A percentile compares a stretch with the other conserved stretches of the same genome.
Conservation (phyloP, 2,797 vertebrate species). For the Chaenodraco wilsoni region DNA sequence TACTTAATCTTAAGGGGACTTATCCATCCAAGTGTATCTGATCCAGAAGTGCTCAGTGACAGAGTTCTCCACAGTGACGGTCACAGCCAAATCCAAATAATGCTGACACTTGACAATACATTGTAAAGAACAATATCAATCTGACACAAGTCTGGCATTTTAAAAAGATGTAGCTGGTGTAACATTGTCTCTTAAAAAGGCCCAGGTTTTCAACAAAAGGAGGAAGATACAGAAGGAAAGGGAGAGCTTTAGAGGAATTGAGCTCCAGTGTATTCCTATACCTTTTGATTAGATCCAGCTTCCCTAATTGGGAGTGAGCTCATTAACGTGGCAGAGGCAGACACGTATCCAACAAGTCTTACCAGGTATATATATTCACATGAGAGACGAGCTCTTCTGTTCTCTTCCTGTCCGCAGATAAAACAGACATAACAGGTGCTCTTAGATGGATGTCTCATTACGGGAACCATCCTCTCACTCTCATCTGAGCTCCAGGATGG, state of each 20-base stretch:
- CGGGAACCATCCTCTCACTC: conserved; percentile 50
- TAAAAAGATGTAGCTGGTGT: conserved; percentile 9
- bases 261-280: conserved; percentile 11
- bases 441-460: conserved; percentile 70
- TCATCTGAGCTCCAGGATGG: conserved; percentile 57
- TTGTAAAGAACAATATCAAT: conserved; percentile 40
- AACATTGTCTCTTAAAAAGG: conserved; percentile 7
- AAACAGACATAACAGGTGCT: conserved; percentile 67
- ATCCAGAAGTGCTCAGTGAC: conserved; percentile 43
- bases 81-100: conserved; percentile 49
- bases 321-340: conserved; percentile 65
- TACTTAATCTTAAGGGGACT: conserved; percentile 26
- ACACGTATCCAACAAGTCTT: conserved; percentile 47
- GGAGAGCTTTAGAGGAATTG: conserved; percentile 4
- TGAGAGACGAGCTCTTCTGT: conserved; percentile 19
- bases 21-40: conserved; percentile 42
- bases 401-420: conserved; percentile 40
- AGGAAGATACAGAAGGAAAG: conserved; percentile 14
- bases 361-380: conserved; percentile 54
- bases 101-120: conserved; percentile 33
- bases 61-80: conserved; percentile 43
- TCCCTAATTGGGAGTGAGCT: conserved; percentile 64
- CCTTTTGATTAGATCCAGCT: conserved; percentile 59
- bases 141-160: conserved; percentile 31
- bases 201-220: conserved; percentile 20